Percentiles rank a stretch among this genome's conserved stretches.
Conservation (phyloP, 2,113 vertebrate genomes). For the Chionomys nivalis region DNA sequence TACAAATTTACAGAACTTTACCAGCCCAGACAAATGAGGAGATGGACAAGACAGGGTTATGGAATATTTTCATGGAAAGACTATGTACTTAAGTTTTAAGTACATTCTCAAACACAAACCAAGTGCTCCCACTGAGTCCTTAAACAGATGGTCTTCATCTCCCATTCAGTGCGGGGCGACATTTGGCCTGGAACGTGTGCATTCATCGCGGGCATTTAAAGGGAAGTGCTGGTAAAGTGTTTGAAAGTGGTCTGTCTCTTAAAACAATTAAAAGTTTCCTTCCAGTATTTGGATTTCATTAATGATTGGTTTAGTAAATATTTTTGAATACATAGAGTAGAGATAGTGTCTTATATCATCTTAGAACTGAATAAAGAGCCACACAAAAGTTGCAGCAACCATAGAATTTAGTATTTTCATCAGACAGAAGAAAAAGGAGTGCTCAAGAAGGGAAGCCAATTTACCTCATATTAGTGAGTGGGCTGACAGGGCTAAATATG, state of each 20-base stretch:
- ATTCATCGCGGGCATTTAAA: conserved; percentile 74
- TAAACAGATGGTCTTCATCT: conserved; percentile 73
- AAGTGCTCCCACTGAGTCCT: conserved; percentile 59
- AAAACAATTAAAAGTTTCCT: conserved; percentile 79
- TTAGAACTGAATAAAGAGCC: conserved; percentile 39
- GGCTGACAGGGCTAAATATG: not conserved
- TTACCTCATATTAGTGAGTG: conserved; percentile 8
- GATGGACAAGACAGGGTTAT: conserved; percentile 55
- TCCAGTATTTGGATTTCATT: conserved; percentile 76
- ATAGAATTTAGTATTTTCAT: conserved; percentile 6
- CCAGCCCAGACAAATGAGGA: conserved; percentile 55
- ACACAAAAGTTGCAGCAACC: conserved; percentile 36
- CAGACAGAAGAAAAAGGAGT: conserved; percentile 19
- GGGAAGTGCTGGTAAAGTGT: conserved; percentile 76
- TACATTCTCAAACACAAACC: conserved; percentile 68
- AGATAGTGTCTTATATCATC: conserved; percentile 44
- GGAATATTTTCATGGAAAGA: conserved; percentile 70
- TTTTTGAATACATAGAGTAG: conserved; percentile 59
- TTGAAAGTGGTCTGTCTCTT: conserved; percentile 74
- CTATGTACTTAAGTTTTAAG: conserved; percentile 67
- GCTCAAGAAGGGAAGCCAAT: not conserved
- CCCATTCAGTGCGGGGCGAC: conserved; percentile 51
- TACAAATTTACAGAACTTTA: conserved; percentile 65
- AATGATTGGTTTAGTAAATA: conserved; percentile 69
- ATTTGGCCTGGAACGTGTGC: conserved; percentile 59